phyloP scores from a whole-genome alignment of 2,113 vertebrate species.

The Ammospiza caudacuta region DNA sequence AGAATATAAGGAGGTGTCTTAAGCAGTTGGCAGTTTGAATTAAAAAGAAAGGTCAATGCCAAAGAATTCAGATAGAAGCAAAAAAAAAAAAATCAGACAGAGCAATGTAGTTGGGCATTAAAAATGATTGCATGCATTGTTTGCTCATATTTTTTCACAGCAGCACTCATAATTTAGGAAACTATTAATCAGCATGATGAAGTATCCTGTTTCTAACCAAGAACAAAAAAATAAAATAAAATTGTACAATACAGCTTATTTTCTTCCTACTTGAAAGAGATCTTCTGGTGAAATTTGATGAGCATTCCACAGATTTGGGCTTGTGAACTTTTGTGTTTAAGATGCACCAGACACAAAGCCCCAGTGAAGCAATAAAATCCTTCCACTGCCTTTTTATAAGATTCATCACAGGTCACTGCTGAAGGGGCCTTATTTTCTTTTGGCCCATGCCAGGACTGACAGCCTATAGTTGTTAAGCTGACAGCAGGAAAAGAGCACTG shows the following conservation, averaged over 20 bases:
- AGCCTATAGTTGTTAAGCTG: background rate
- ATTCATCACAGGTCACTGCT: background rate
- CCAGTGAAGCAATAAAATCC: fast-evolving
- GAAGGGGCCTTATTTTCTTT: background rate
- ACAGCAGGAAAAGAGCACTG: background rate
- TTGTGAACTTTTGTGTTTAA: background rate
- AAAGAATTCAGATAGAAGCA: background rate
- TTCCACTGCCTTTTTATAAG: background rate
- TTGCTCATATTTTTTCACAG: background rate
- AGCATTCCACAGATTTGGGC: background rate
- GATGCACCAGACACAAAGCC: background rate
- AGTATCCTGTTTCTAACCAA: background rate
- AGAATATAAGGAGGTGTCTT: background rate
- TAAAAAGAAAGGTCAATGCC: conserved; percentile 3
- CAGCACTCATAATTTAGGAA: background rate
- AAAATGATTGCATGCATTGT: background rate
- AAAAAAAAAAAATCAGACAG: background rate
- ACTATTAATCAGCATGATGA: background rate
- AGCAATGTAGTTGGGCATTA: background rate
- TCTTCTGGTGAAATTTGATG: background rate
- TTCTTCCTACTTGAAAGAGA: background rate
- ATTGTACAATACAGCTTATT: background rate
- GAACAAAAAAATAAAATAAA: background rate
- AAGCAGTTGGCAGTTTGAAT: background rate
- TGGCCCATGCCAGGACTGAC: background rate